A percentile compares a stretch with the other conserved stretches of the same genome.
Evolutionary conservation across 2,113 vertebrate genomes (phyloP).

Genomic region (Leucoraja erinaceus): DNA sequence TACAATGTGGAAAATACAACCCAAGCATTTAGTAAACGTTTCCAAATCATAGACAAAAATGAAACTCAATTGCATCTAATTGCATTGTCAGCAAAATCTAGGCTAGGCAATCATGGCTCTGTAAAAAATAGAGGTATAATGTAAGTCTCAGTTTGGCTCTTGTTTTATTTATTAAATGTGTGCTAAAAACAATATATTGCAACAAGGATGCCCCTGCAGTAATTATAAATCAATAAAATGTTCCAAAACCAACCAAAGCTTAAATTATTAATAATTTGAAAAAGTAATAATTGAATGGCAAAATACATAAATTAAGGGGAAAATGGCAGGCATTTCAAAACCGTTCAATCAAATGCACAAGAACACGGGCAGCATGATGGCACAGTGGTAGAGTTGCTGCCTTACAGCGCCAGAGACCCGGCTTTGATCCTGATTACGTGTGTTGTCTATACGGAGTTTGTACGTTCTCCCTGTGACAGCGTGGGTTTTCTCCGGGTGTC

Average conservation of each 20-base stretch:
- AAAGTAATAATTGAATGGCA: background rate
- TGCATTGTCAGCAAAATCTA: background rate
- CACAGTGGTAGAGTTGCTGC: too few relatives aligned
- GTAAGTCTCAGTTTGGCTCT: background rate
- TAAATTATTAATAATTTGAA: conserved; percentile 3
- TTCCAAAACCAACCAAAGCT: background rate
- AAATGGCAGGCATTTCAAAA: background rate
- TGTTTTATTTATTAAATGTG: too few relatives aligned
- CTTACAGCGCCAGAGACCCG: too few relatives aligned
- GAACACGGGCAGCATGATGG: too few relatives aligned
- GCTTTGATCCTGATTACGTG: too few relatives aligned
- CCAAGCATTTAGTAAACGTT: background rate
- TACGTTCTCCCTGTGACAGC: too few relatives aligned
- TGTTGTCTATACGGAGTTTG: too few relatives aligned
- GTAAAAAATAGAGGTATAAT: too few relatives aligned
- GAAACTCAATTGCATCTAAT: background rate
- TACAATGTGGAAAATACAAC: background rate
- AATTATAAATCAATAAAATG: background rate
- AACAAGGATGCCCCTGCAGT: too few relatives aligned
- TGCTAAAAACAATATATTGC: background rate
- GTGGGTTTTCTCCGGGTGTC: too few relatives aligned
- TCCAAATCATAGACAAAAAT: too few relatives aligned
- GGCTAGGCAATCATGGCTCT: background rate
- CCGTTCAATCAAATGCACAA: background rate
- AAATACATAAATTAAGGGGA: background rate